Evolutionary conservation across 2,888 invertebrate genomes (phyloP).

Genomic region (Choreutis nemorana): DNA sequence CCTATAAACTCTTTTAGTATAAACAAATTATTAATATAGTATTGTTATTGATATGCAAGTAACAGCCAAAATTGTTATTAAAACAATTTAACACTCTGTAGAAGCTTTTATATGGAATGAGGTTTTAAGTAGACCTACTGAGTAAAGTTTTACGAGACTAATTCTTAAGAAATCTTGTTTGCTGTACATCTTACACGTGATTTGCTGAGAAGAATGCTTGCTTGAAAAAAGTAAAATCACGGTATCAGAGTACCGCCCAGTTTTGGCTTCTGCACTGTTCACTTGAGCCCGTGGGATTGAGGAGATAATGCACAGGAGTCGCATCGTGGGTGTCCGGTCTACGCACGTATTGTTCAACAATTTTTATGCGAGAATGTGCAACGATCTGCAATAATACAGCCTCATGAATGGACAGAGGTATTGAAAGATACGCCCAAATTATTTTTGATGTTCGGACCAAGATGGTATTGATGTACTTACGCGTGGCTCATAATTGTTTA

Average conservation of each 20-base stretch:
- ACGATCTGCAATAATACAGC: conserved; percentile 36
- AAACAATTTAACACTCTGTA: too few relatives aligned
- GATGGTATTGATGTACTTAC: not conserved
- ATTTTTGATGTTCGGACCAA: not conserved
- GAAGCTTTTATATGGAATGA: too few relatives aligned
- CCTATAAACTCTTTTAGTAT: too few relatives aligned
- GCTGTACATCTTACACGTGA: conserved; percentile 18
- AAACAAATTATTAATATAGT: too few relatives aligned
- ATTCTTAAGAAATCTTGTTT: too few relatives aligned
- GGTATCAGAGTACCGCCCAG: conserved; percentile 32
- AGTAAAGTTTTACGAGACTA: too few relatives aligned
- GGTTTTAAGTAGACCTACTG: too few relatives aligned
- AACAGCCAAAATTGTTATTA: too few relatives aligned
- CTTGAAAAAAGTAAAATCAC: conserved; percentile 38
- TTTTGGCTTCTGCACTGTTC: conserved; percentile 46
- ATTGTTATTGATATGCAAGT: too few relatives aligned
- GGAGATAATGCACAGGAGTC: conserved; percentile 38
- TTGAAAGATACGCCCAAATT: not conserved
- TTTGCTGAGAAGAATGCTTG: conserved; percentile 36
- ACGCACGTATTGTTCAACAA: conserved; percentile 38
- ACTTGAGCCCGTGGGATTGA: conserved; percentile 55
- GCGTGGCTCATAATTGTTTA: too few relatives aligned
- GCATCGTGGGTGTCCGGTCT: conserved; percentile 58
- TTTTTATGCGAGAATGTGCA: conserved; percentile 42
- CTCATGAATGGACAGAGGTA: not conserved